These are phyloP conservation scores for Chauna torquata DNA, from an alignment of 2,113 vertebrate genomes.

Conservation along the genomic window DNA sequence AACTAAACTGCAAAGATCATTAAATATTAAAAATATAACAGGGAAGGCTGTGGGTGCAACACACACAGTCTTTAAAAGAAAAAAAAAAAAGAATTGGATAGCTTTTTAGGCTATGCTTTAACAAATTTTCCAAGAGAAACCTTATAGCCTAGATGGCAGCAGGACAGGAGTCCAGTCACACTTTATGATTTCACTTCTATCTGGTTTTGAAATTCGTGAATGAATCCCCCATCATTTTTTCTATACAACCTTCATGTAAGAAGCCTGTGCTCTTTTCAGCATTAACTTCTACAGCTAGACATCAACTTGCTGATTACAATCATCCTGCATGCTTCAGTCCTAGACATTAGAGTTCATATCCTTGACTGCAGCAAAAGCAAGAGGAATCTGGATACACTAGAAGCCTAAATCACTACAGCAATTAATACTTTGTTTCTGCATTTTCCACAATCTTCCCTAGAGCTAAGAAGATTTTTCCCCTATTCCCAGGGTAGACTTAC, in stretches of 20 bases:
- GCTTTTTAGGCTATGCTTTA: not conserved
- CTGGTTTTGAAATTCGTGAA: not conserved
- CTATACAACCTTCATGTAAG: not conserved
- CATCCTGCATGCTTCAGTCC: not conserved
- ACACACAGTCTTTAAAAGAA: not conserved
- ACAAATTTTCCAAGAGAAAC: not conserved
- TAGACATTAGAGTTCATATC: not conserved
- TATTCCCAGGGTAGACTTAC: too few relatives aligned
- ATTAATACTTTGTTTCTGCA: not conserved
- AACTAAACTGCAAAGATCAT: slow-evolving; percentile 5
- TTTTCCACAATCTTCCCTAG: not conserved
- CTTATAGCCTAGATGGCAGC: not conserved
- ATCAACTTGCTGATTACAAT: not conserved
- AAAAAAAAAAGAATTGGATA: not conserved
- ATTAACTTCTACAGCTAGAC: not conserved
- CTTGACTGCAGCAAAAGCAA: not conserved
- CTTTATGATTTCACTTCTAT: not conserved
- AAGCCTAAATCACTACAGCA: not conserved
- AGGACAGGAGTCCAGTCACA: not conserved
- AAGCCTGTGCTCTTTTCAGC: not conserved
- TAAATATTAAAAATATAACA: not conserved
- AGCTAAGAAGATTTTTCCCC: not conserved
- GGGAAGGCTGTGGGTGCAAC: not conserved
- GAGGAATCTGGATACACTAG: not conserved
- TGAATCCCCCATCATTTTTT: not conserved